Evolutionary conservation across 2,888 invertebrate species (phyloP).

Genomic region (Girardia tigrina): DNA sequence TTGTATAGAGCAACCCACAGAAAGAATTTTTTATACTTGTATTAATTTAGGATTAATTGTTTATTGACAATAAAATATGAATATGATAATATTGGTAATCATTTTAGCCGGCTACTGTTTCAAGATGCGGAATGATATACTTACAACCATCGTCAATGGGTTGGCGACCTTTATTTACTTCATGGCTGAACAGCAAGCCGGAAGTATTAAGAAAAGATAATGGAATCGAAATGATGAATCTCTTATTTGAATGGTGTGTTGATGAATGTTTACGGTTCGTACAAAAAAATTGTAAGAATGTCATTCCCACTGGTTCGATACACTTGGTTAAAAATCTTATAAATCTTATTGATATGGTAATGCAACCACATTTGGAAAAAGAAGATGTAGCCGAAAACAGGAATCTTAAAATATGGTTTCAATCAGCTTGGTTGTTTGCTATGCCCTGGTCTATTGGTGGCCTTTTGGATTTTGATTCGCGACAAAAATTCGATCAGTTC

Average conservation of each 20-base stretch:
- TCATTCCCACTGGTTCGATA: constrained; percentile 55
- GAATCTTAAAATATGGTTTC: constrained; percentile 55
- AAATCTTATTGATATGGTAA: constrained; percentile 63
- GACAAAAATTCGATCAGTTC: constrained; percentile 64
- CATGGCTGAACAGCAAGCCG: constrained; percentile 63
- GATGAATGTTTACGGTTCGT: constrained; percentile 65
- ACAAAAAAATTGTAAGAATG: constrained; percentile 57
- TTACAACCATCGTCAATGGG: constrained; percentile 70
- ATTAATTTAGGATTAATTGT: too few relatives aligned
- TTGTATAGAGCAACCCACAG: too few relatives aligned
- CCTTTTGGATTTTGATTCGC: constrained; percentile 62
- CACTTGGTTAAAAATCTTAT: constrained; percentile 57
- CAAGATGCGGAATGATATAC: constrained; percentile 84
- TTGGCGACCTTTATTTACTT: constrained; percentile 65
- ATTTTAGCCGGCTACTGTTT: constrained; percentile 68
- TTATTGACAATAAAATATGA: too few relatives aligned
- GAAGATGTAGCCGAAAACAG: constrained; percentile 55
- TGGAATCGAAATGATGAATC: constrained; percentile 55
- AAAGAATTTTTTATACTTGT: too few relatives aligned
- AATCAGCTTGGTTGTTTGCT: constrained; percentile 61
- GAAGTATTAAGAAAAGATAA: constrained; percentile 53
- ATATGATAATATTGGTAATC: too few relatives aligned
- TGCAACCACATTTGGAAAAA: constrained; percentile 55
- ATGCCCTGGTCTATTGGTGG: constrained; percentile 74
- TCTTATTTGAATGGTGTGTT: constrained; percentile 59